Evolutionary conservation across 2,113 vertebrate genomes (phyloP).

Genomic region (Microcebus lehilahytsara): DNA sequence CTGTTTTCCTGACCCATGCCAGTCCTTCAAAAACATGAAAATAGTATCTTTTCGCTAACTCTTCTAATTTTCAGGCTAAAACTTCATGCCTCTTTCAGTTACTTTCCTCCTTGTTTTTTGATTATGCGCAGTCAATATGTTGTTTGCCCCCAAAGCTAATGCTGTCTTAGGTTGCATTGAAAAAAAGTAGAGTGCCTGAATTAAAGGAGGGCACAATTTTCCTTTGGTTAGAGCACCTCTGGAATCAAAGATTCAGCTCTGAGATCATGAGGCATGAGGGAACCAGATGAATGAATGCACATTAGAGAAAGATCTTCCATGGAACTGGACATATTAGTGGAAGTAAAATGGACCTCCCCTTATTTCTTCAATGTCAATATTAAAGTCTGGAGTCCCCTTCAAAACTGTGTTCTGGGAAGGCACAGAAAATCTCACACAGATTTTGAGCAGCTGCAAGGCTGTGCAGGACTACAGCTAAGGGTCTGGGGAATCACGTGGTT

Average conservation of each 20-base stretch:
- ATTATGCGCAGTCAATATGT: not conserved
- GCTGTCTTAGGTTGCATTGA: not conserved
- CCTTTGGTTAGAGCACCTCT: not conserved
- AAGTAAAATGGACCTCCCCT: not conserved
- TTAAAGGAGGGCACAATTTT: not conserved
- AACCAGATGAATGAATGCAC: not conserved
- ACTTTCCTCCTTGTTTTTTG: not conserved
- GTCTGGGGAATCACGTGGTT: too few species aligned
- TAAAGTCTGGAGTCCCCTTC: not conserved
- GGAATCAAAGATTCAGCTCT: not conserved
- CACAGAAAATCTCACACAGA: not conserved
- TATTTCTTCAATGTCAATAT: not conserved
- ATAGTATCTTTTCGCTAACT: not conserved
- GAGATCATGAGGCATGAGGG: not conserved
- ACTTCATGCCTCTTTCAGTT: not conserved
- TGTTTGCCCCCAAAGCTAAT: not conserved
- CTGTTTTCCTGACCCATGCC: not conserved
- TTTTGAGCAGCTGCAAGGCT: not conserved
- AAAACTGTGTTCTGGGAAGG: not conserved
- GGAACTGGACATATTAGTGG: not conserved
- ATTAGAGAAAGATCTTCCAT: not conserved
- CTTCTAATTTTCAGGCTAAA: not conserved
- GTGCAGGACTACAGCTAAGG: not conserved
- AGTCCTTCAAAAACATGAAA: not conserved
- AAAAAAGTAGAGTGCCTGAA: not conserved